phyloP scores from a whole-genome alignment of 2,113 vertebrate genomes.

The Willisornis vidua region DNA sequence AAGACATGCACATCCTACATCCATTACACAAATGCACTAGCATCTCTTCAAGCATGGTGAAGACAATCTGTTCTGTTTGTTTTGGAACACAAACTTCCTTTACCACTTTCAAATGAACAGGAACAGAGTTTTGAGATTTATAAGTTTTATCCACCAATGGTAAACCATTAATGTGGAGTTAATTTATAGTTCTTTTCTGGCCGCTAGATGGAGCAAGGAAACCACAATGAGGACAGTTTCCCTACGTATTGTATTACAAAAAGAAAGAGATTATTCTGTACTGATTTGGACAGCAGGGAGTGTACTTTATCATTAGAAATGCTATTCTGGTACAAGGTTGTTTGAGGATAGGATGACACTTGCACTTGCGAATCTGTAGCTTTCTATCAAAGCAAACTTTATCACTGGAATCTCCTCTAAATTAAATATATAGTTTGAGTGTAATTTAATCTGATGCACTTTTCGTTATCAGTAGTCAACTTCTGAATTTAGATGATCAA shows the following conservation, averaged over 20 bases:
- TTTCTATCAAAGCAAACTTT: not conserved
- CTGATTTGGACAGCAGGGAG: not conserved
- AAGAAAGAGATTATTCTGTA: not conserved
- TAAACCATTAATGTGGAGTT: not conserved
- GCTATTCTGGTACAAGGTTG: constrained; percentile 5
- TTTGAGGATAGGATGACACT: not conserved
- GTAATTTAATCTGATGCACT: not conserved
- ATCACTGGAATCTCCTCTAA: not conserved
- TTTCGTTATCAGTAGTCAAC: not conserved
- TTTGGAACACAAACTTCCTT: not conserved
- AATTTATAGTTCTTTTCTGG: not conserved
- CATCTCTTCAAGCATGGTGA: not conserved
- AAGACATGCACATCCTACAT: not conserved
- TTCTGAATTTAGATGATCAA: not conserved
- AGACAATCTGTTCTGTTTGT: not conserved
- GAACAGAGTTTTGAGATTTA: not conserved
- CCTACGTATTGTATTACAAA: not conserved
- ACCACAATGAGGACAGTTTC: not conserved
- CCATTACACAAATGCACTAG: not conserved
- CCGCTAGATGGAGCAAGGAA: constrained; percentile 63
- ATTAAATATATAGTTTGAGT: not conserved
- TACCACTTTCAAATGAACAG: not conserved
- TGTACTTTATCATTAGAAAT: constrained; percentile 18
- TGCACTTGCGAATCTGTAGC: not conserved
- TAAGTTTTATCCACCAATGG: not conserved